These are phyloP conservation scores for Geotrypetes seraphini DNA, from an alignment of 2,797 vertebrate species.

Conservation along the genomic window DNA sequence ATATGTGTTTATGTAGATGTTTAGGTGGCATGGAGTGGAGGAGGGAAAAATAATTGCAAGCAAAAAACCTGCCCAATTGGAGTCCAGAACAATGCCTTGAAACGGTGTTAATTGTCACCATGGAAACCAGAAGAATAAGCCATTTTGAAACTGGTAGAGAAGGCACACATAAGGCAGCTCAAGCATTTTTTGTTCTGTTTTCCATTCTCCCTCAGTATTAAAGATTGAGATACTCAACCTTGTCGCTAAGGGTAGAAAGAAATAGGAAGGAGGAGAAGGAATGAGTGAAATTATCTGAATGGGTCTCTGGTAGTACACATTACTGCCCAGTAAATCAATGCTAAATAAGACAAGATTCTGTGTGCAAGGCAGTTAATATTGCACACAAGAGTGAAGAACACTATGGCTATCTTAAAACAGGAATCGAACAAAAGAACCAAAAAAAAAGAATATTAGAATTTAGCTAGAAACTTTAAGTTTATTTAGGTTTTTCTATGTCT, in stretches of 20 bases:
- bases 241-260: too few relatives aligned
- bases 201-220: constrained; percentile 67
- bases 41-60: constrained; percentile 61
- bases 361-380: constrained; percentile 46
- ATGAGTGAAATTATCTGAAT: constrained; percentile 74
- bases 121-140: constrained; percentile 95
- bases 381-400: constrained; percentile 33
- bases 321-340: constrained; percentile 53
- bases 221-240: constrained; percentile 78
- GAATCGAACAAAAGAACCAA: too few relatives aligned
- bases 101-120: constrained; percentile 94
- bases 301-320: constrained; percentile 55
- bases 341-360: constrained; percentile 53
- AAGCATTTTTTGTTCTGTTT: constrained; percentile 71
- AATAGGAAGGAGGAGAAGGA: too few relatives aligned
- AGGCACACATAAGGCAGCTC: constrained; percentile 78
- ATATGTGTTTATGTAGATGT: constrained; percentile 21
- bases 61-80: constrained; percentile 71
- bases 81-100: constrained; percentile 81
- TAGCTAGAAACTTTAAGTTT: too few relatives aligned
- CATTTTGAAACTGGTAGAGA: constrained; percentile 88
- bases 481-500: too few relatives aligned
- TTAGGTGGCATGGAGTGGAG: background rate
- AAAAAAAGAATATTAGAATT: constrained; percentile 50
- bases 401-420: constrained; percentile 49